A percentile compares a stretch with the other conserved stretches of the same genome.
Conservation (phyloP, 2,888 invertebrate species). For the Parnassius mnemosyne region DNA sequence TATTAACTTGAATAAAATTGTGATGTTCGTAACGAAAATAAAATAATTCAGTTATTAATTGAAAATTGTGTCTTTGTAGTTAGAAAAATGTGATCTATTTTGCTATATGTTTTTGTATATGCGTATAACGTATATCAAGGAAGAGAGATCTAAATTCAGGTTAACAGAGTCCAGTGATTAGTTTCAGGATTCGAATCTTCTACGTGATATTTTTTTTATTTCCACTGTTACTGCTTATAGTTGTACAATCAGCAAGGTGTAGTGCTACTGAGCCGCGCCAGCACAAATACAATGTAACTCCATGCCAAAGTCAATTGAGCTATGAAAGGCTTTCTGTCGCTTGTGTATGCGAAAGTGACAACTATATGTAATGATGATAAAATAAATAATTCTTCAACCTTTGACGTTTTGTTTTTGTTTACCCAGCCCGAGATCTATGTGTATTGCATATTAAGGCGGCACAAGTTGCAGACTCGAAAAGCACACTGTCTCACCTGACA, state of each 20-base stretch:
- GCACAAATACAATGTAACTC: slow-evolving; percentile 74
- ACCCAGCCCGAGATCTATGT: not conserved
- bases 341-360: slow-evolving; percentile 76
- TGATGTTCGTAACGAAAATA: slow-evolving; percentile 21
- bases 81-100: slow-evolving; percentile 12
- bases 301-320: slow-evolving; percentile 81
- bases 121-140: slow-evolving; percentile 1
- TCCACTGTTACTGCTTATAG: slow-evolving; percentile 39
- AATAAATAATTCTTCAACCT: slow-evolving; percentile 77
- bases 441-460: no score
- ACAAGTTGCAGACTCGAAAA: no score
- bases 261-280: slow-evolving; percentile 40
- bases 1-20: slow-evolving; percentile 3
- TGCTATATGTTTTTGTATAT: slow-evolving; percentile 17
- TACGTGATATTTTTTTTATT: slow-evolving; percentile 15
- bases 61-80: slow-evolving; percentile 8
- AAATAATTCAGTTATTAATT: not conserved
- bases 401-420: slow-evolving; percentile 26
- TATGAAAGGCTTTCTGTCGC: slow-evolving; percentile 77
- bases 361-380: slow-evolving; percentile 72
- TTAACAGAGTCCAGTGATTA: slow-evolving; percentile 1
- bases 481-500: no score
- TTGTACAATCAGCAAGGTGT: slow-evolving; percentile 25
- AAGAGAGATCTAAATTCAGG: slow-evolving; percentile 4
- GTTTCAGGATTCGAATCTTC: not conserved